These are phyloP conservation scores for Stomatorhinus walkeri DNA, from an alignment of 2,797 vertebrate species.

Conservation along the genomic window DNA sequence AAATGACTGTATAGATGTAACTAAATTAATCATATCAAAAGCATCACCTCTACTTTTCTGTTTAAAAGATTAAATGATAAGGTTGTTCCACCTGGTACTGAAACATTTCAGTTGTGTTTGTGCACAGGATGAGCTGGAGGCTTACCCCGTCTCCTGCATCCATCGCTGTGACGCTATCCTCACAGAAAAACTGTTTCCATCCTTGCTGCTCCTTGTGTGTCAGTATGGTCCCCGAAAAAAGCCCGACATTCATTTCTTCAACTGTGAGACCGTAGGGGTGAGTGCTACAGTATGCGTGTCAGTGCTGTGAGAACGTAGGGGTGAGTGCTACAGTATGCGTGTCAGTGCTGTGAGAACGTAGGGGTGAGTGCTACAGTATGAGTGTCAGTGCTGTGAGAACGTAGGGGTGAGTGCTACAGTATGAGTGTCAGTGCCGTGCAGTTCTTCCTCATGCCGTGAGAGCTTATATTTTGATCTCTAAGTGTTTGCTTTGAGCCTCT, in stretches of 20 bases:
- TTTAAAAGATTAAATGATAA: background rate
- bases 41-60: background rate
- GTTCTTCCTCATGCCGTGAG: background rate
- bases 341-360: no score
- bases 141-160: conserved; percentile 56
- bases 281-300: background rate
- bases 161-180: conserved; percentile 62
- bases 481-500: background rate
- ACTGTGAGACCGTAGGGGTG: conserved; percentile 55
- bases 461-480: background rate
- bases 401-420: conserved; percentile 37
- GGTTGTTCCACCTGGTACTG: background rate
- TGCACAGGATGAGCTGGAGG: conserved; percentile 69
- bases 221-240: conserved; percentile 58
- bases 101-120: background rate
- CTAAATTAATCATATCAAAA: background rate
- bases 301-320: conserved; percentile 51
- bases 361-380: no score
- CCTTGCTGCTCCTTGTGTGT: conserved; percentile 70
- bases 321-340: conserved; percentile 25
- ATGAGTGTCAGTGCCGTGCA: background rate
- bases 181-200: conserved; percentile 49
- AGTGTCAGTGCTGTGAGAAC: conserved; percentile 43
- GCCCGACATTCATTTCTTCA: conserved; percentile 75
- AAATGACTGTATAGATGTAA: background rate